A percentile compares a stretch with the other conserved stretches of the same genome.
Conservation (phyloP, 2,113 vertebrate genomes). For the Pyxicephalus adspersus region DNA sequence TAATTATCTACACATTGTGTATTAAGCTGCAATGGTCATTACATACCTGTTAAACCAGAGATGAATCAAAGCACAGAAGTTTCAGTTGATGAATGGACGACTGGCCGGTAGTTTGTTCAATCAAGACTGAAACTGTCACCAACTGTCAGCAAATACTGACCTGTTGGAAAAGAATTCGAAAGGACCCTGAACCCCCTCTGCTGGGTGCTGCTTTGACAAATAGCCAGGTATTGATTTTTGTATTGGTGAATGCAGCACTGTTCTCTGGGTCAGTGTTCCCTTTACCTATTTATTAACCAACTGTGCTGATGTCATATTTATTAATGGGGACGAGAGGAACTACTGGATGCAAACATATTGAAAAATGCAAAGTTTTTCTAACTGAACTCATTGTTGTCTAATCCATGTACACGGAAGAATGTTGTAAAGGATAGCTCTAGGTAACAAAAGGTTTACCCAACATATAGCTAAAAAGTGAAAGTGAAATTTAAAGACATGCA, state of each 20-base stretch:
- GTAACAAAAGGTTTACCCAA: too few relatives aligned
- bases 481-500: too few relatives aligned
- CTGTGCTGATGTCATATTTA: slow-evolving; percentile 45
- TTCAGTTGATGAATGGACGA: background rate
- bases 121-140: background rate
- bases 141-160: slow-evolving; percentile 54
- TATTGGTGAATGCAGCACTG: slow-evolving; percentile 64
- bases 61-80: background rate
- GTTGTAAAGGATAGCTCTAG: too few relatives aligned
- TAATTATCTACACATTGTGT: too few relatives aligned
- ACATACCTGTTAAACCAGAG: slow-evolving; percentile 5
- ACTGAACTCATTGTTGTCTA: too few relatives aligned
- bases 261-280: slow-evolving; percentile 67
- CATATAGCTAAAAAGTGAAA: too few relatives aligned
- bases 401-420: too few relatives aligned
- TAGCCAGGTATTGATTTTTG: slow-evolving; percentile 62
- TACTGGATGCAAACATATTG: background rate
- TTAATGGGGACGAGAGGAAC: background rate
- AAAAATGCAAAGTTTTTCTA: too few relatives aligned
- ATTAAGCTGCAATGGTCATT: too few relatives aligned
- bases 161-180: slow-evolving; percentile 41
- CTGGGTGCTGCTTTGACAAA: slow-evolving; percentile 41
- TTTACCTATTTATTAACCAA: slow-evolving; percentile 56
- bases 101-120: background rate
- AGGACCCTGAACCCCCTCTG: slow-evolving; percentile 36